Evolutionary conservation across 2,888 invertebrate species (phyloP).

Genomic region (Andrena minutula): DNA sequence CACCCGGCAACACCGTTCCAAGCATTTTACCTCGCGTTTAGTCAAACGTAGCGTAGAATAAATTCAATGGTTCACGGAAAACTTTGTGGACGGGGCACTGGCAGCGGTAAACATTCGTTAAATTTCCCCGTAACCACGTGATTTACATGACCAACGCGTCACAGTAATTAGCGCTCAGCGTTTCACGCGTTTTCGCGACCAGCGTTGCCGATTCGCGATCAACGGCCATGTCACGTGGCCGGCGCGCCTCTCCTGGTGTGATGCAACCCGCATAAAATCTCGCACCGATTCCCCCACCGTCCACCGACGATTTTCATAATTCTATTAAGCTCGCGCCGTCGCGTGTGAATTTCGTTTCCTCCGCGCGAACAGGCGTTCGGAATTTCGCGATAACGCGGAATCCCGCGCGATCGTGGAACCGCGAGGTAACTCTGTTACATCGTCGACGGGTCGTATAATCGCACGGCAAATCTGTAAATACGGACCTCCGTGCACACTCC

Average conservation of each 20-base stretch:
- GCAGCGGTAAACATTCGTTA: conserved; percentile 55
- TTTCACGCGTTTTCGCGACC: conserved; percentile 40
- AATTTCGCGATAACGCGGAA: conserved; percentile 20
- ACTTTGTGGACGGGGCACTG: conserved; percentile 40
- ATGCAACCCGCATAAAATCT: conserved; percentile 10
- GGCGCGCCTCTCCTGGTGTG: not conserved
- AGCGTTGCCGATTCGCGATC: conserved; percentile 10
- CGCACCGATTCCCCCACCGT: not conserved
- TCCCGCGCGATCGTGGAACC: conserved; percentile 15
- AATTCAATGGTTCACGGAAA: conserved; percentile 48
- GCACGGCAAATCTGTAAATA: conserved; percentile 12
- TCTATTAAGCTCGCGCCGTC: not conserved
- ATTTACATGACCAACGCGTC: conserved; percentile 47
- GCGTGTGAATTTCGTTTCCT: conserved; percentile 12
- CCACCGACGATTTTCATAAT: conserved; percentile 33
- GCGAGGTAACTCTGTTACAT: conserved; percentile 28
- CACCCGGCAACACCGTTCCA: too few relatives aligned
- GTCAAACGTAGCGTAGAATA: conserved; percentile 25
- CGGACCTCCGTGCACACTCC: not conserved
- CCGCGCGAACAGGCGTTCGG: conserved; percentile 1
- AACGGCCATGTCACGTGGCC: not conserved
- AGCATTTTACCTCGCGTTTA: conserved; percentile 1
- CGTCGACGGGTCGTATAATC: conserved; percentile 1
- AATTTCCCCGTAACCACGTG: conserved; percentile 48
- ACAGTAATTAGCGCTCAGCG: conserved; percentile 47